Evolutionary conservation across 2,113 vertebrate genomes (phyloP).

Genomic region (Pagrus major): DNA sequence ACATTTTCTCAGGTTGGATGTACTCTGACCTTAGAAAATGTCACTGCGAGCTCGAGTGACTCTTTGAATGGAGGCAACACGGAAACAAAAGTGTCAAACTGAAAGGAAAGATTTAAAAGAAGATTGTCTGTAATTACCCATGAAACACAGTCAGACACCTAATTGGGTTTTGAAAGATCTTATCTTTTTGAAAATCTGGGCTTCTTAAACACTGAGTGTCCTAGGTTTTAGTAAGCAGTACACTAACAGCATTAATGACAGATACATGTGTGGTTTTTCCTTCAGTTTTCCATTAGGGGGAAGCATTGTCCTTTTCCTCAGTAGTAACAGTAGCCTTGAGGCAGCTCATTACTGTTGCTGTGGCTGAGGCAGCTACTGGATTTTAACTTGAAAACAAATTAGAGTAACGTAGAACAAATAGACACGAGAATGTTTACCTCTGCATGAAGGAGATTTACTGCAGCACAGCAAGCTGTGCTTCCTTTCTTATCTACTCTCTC

Average conservation of each 20-base stretch:
- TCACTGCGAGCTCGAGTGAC: neutral
- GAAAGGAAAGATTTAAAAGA: neutral
- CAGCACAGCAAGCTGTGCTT: neutral
- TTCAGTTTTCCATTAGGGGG: constrained; percentile 36
- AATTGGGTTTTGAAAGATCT: neutral
- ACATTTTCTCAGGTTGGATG: constrained; percentile 34
- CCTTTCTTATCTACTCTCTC: too few species aligned
- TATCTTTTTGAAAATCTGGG: neutral
- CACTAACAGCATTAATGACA: neutral
- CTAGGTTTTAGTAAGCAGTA: neutral
- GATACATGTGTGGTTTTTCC: neutral
- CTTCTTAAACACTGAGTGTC: neutral
- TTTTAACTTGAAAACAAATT: constrained; percentile 8
- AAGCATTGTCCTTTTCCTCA: constrained; percentile 22
- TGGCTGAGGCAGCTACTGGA: constrained; percentile 11
- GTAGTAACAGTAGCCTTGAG: neutral
- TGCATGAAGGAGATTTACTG: neutral
- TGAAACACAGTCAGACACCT: neutral
- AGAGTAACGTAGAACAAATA: constrained; percentile 20
- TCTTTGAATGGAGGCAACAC: neutral
- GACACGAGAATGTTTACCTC: neutral
- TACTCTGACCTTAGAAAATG: constrained; percentile 18
- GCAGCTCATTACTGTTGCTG: constrained; percentile 35
- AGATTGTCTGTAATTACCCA: neutral
- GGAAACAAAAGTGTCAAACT: neutral